Evolutionary conservation across 2,113 vertebrate genomes (phyloP), one percentile per base, ranked within the genome.

Genomic region (Triplophysa tibetana): DNA sequence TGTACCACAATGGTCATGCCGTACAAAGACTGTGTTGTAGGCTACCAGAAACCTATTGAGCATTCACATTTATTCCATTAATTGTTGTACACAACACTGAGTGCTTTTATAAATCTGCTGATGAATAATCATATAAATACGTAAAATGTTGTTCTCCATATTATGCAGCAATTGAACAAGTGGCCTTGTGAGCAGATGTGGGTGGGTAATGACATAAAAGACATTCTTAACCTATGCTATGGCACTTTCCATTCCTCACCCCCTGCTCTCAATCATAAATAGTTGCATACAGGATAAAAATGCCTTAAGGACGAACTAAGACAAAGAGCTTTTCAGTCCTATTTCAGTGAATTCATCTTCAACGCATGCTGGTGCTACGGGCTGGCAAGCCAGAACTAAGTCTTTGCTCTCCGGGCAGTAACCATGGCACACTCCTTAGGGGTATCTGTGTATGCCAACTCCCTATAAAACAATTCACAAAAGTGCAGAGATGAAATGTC

Each of bases 211-310:
- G 58, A 65, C 75, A 77, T 72, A 66, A 69, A 68, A 82, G 10
- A 14, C 70, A 75, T 85, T 83, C 70, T 79, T 83, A 86, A 80
- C 82, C 58, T 84, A 65, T 83, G 26, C 72, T 84, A 77, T 75
- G 56, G 24, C 50, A 70, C 33, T 68, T 78, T 61, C 61, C 23
- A 75, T 24, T 64, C 50, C 68, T 66, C 29, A 21, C 38, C 19
- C 75, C 60, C 33, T 29, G 66, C 52, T 63, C 54, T 66, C 70
- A 81, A 70, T 82, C 19, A 23, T 84, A 75, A 78, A 84, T 78
- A 77, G 63, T 70, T 75, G 48, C 43, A 60, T 65, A 70, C n/a
- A 62, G 50, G 65, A 84, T 69, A 69, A 83, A 81, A 72, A 79
- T 50, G 82, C 82, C 85, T 80, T 61, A 33, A 81, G 75, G 83